Conservation (phyloP, 2,113 vertebrate genomes). For the Oreochromis spilurus region DNA sequence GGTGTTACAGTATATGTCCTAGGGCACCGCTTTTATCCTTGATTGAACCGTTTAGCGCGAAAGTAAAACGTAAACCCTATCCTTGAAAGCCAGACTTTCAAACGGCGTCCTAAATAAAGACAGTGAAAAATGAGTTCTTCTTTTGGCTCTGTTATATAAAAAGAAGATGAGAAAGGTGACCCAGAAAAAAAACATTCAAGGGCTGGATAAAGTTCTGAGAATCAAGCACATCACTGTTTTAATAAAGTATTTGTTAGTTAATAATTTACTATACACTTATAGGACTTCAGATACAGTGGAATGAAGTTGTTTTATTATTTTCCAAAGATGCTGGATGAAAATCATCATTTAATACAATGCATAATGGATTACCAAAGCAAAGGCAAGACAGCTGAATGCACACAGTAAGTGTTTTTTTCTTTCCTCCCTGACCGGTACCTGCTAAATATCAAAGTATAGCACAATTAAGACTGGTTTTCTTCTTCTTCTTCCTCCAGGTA, state of each 20-base stretch:
- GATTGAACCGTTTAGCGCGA: background rate
- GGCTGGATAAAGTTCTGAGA: conserved; percentile 1
- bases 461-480: background rate
- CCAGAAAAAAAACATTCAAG: conserved; percentile 17
- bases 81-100: background rate
- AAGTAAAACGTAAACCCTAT: background rate
- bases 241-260: background rate
- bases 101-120: background rate
- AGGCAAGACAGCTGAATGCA: conserved; percentile 92
- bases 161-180: conserved; percentile 10
- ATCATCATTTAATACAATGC: conserved; percentile 95
- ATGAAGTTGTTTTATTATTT: conserved; percentile 6
- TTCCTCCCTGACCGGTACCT: background rate
- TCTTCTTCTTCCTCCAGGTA: conserved; percentile 74
- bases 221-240: background rate
- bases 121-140: background rate
- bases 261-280: background rate
- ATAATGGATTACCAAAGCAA: conserved; percentile 99
- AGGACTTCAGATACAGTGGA: background rate
- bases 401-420: conserved; percentile 80
- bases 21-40: background rate
- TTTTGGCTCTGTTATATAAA: background rate
- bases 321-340: conserved; percentile 94
- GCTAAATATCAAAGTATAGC: background rate
- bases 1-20: background rate